Percentiles rank a stretch among this genome's conserved stretches.
Evolutionary conservation across 2,888 invertebrate genomes (phyloP).

Genomic region (Drosophila anomalata): DNA sequence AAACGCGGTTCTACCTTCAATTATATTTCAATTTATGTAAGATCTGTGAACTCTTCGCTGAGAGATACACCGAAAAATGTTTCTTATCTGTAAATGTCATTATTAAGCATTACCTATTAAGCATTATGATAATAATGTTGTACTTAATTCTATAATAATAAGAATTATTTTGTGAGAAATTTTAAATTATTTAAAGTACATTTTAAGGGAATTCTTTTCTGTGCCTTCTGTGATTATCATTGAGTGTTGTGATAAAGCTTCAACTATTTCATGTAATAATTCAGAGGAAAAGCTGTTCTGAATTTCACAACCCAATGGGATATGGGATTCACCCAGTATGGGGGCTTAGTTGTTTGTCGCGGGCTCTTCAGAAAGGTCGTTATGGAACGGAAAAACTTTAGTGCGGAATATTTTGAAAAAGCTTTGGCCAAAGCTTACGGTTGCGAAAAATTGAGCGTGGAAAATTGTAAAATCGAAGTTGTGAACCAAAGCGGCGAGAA

Average conservation of each 20-base stretch:
- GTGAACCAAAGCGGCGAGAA: slow-evolving; percentile 71
- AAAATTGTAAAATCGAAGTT: slow-evolving; percentile 38
- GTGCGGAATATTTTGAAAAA: slow-evolving; percentile 38
- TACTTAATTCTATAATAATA: not conserved
- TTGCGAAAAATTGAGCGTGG: slow-evolving; percentile 46
- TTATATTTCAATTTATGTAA: no score
- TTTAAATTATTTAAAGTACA: not conserved
- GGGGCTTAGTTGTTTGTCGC: slow-evolving; percentile 15
- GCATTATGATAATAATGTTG: not conserved
- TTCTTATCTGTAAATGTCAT: no score
- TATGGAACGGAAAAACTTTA: slow-evolving; percentile 46
- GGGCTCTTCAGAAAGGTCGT: not conserved
- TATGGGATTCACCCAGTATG: not conserved
- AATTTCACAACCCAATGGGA: slow-evolving; percentile 24
- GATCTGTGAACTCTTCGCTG: no score
- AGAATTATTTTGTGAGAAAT: not conserved
- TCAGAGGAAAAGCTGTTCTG: not conserved
- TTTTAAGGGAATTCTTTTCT: not conserved
- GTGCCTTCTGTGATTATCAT: slow-evolving; percentile 6
- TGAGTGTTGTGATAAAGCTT: slow-evolving; percentile 10
- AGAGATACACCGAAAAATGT: no score
- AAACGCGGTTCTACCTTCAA: no score
- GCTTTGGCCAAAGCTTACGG: slow-evolving; percentile 52
- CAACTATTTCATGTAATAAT: not conserved
- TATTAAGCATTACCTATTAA: no score